Conservation (phyloP, 2,113 vertebrate species). For the Balaeniceps rex region DNA sequence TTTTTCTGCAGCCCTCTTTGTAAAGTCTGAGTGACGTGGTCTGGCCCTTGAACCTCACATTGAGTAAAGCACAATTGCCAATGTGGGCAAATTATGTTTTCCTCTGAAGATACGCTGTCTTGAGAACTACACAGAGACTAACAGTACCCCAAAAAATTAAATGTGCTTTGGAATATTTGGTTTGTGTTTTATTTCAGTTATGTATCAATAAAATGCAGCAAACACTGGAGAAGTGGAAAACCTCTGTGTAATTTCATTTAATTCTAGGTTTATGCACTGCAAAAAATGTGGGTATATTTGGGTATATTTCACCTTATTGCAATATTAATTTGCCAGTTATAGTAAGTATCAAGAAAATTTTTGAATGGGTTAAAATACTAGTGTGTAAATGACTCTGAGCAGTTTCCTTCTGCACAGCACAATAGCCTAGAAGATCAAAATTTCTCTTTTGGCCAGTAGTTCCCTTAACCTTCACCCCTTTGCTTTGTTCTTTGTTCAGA, state of each 20-base stretch:
- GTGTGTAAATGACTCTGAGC: neutral
- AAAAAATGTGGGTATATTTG: neutral
- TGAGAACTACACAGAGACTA: neutral
- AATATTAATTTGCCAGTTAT: neutral
- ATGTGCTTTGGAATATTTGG: neutral
- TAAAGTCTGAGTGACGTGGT: neutral
- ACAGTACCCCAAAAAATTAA: neutral
- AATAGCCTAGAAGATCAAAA: neutral
- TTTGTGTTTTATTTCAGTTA: neutral
- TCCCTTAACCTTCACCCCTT: slow-evolving; percentile 43
- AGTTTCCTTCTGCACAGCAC: neutral
- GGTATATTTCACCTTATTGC: neutral
- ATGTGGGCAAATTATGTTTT: neutral
- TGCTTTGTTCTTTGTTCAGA: slow-evolving; percentile 42
- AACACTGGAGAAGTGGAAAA: neutral
- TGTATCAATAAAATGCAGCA: neutral
- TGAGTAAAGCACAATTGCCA: neutral
- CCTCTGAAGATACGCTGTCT: neutral
- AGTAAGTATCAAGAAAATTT: neutral
- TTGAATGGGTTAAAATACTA: slow-evolving; percentile 20
- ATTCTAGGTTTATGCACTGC: neutral
- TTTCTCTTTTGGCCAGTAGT: neutral
- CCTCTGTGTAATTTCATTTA: neutral
- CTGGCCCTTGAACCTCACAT: neutral
- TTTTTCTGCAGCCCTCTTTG: neutral